Conservation (phyloP, 2,797 vertebrate species). For the Mus spretus region DNA sequence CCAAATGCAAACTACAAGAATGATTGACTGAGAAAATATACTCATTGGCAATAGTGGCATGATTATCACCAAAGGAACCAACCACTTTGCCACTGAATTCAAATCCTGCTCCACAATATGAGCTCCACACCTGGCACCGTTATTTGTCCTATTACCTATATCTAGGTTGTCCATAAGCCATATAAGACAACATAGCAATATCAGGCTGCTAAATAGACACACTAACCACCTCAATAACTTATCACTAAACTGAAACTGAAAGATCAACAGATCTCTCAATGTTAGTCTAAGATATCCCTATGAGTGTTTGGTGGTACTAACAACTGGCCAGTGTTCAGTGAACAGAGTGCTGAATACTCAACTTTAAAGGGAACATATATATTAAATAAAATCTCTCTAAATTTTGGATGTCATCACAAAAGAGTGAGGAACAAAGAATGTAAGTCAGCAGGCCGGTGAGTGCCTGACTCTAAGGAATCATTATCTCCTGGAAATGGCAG, state of each 20-base stretch:
- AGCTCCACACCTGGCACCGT: not conserved
- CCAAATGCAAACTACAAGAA: not conserved
- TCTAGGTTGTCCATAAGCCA: no score
- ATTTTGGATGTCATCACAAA: not conserved
- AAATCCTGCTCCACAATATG: not conserved
- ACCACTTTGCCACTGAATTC: not conserved
- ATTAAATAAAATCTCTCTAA: no score
- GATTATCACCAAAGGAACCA: no score
- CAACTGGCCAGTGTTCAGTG: not conserved
- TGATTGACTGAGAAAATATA: not conserved
- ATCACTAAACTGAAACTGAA: not conserved
- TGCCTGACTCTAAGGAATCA: not conserved
- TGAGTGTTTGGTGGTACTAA: no score
- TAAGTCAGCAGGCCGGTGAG: not conserved
- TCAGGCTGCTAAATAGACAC: not conserved
- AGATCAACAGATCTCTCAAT: no score
- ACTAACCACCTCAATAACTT: not conserved
- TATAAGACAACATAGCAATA: not conserved
- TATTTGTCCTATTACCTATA: not conserved
- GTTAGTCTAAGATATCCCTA: not conserved
- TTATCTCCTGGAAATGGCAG: no score
- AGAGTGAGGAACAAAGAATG: not conserved
- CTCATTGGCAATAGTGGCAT: not conserved
- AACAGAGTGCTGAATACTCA: not conserved
- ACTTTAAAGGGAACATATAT: not conserved